Conservation (phyloP, 2,113 vertebrate genomes). For the Ondatra zibethicus region DNA sequence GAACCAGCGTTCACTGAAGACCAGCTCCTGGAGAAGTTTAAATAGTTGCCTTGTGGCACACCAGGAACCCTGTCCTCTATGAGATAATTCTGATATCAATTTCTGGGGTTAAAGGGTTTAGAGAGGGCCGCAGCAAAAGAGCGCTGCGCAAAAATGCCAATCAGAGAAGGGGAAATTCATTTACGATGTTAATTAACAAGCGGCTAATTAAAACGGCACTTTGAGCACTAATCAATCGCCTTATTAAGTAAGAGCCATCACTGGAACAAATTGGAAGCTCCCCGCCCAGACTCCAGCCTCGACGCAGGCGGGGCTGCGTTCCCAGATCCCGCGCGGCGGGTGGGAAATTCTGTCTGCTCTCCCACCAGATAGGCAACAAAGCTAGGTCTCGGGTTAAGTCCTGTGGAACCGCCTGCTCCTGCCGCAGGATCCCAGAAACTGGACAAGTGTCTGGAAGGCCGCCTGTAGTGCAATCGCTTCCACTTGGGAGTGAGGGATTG, state of each 20-base stretch:
- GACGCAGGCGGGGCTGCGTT: conserved; percentile 29
- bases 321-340: not conserved
- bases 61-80: not conserved
- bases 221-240: conserved; percentile 93
- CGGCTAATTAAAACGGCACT: conserved; percentile 92
- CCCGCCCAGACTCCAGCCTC: conserved; percentile 80
- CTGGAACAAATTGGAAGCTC: conserved; percentile 91
- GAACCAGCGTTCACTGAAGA: not conserved
- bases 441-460: not conserved
- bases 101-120: conserved; percentile 21
- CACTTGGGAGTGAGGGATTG: not conserved
- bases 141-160: conserved; percentile 80
- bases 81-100: not conserved
- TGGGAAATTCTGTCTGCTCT: conserved; percentile 69
- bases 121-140: not conserved
- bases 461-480: not conserved
- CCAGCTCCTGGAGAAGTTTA: not conserved
- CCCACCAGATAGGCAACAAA: not conserved
- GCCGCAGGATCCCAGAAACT: not conserved
- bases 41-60: not conserved
- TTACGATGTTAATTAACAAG: conserved; percentile 91
- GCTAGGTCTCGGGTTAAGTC: not conserved
- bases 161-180: conserved; percentile 85
- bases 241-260: conserved; percentile 88
- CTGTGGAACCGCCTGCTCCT: not conserved